phyloP scores from a whole-genome alignment of 2,113 vertebrate genomes.

The Pholis gunnellus region DNA sequence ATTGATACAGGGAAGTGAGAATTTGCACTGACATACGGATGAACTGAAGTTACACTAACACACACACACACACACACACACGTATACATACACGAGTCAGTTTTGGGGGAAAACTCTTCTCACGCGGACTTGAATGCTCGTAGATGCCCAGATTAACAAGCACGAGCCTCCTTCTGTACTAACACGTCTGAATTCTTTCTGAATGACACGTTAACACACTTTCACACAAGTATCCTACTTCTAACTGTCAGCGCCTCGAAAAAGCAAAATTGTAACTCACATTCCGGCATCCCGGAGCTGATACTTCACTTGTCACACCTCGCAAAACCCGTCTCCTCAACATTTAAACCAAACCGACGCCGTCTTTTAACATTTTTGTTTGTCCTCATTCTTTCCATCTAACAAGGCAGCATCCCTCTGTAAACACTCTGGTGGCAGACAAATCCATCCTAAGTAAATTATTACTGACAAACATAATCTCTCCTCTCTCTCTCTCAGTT shows the following conservation, averaged over 20 bases:
- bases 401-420: slow-evolving; percentile 38
- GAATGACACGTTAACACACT: slow-evolving; percentile 41
- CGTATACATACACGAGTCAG: slow-evolving; percentile 13
- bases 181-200: slow-evolving; percentile 46
- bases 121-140: slow-evolving; percentile 52
- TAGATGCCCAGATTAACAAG: slow-evolving; percentile 59
- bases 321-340: not conserved
- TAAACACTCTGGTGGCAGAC: slow-evolving; percentile 39
- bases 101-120: slow-evolving; percentile 21
- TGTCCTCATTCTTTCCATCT: slow-evolving; percentile 41
- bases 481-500: slow-evolving; percentile 16
- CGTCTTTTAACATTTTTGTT: not conserved
- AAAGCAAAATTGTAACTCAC: slow-evolving; percentile 73
- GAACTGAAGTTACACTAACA: slow-evolving; percentile 63
- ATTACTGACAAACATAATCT: slow-evolving; percentile 41
- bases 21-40: slow-evolving; percentile 74
- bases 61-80: slow-evolving; percentile 38
- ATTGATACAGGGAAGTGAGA: slow-evolving; percentile 75
- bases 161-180: slow-evolving; percentile 53
- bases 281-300: slow-evolving; percentile 48
- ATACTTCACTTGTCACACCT: slow-evolving; percentile 20
- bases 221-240: slow-evolving; percentile 10
- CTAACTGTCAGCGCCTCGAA: slow-evolving; percentile 43
- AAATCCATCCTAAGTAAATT: slow-evolving; percentile 40
- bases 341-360: slow-evolving; percentile 30